Base-by-base conservation (phyloP, 2,113 vertebrate species). In the Chlamydotis undulata region DNA sequence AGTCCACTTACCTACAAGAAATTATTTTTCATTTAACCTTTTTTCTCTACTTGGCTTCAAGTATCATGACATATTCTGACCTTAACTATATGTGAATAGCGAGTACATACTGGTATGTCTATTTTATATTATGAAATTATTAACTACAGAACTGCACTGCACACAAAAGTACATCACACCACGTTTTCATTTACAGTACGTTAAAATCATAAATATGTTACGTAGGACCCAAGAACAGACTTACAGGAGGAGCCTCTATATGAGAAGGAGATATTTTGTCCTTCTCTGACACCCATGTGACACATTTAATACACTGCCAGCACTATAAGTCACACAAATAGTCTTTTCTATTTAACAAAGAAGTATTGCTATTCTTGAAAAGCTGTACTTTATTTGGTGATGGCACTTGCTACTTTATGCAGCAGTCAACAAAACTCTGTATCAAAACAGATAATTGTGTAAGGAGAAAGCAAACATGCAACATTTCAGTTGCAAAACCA, bases 401-500 rank as follows among this genome's bases (percentile, higher is more conserved):
- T 61, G 67, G 81, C 63, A 80, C 78, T 95, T 77, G 49, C n/a
- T 90, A 47, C 84, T 91, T 95, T 57, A 76, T 88, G 67, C 79
- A 89, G 67, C 65, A 89, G 77, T 57, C 77, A 85, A 91, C 77
- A 76, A 53, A 91, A 80, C 14, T 39, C 61, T 74, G 35, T 77
- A 90, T 88, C 78, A 88, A 91, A 94, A 94, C 50, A 95, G 67
- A 88, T 88, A 82, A 74, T 91, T 94, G 87, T 82, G 75, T 88
- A 95, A 96, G 87, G 74, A 91, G 61, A 96, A 94, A 88, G 50
- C 23, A 91, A 94, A 87, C 8, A 17, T 50, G 75, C 78, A 80
- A 86, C 75, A 80, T 96, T 94, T 93, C 92, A 88, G 43, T 52
- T 70, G 85, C 90, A 95, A 97, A 95, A 88, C 53, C 71, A 90